Conservation (phyloP, 1,140 invertebrate genomes). For the Helicoverpa zea region DNA sequence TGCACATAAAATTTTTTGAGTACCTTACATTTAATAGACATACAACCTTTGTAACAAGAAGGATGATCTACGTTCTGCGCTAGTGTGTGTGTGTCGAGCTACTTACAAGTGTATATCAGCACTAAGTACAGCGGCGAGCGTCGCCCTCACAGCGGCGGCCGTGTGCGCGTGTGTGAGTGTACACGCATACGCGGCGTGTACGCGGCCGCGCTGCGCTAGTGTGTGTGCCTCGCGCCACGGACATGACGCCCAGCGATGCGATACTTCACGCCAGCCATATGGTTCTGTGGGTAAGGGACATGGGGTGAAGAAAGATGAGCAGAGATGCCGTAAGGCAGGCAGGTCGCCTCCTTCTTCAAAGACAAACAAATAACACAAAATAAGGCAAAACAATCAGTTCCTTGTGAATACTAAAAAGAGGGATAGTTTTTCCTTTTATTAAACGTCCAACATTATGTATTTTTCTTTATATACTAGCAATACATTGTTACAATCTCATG, state of each 20-base stretch:
- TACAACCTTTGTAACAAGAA: too few species aligned
- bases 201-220: constrained; percentile 55
- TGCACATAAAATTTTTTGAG: too few species aligned
- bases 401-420: too few species aligned
- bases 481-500: neutral
- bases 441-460: too few species aligned
- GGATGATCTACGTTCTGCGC: too few species aligned
- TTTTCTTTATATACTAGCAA: too few species aligned
- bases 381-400: neutral
- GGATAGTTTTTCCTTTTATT: too few species aligned
- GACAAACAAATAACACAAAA: too few species aligned
- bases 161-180: constrained; percentile 38
- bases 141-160: neutral
- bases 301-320: neutral
- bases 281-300: neutral
- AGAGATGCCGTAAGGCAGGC: too few species aligned
- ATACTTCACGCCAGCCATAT: neutral
- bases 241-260: neutral
- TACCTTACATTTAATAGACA: too few species aligned
- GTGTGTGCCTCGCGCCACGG: constrained; percentile 55
- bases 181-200: constrained; percentile 68
- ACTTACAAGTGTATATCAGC: constrained; percentile 61
- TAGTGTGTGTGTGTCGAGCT: constrained; percentile 22
- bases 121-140: constrained; percentile 32
- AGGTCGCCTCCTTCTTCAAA: neutral